A percentile compares a stretch with the other conserved stretches of the same genome.
These are phyloP conservation scores for Dromaius novaehollandiae DNA, from an alignment of 2,113 vertebrate species.

Conservation along the genomic window DNA sequence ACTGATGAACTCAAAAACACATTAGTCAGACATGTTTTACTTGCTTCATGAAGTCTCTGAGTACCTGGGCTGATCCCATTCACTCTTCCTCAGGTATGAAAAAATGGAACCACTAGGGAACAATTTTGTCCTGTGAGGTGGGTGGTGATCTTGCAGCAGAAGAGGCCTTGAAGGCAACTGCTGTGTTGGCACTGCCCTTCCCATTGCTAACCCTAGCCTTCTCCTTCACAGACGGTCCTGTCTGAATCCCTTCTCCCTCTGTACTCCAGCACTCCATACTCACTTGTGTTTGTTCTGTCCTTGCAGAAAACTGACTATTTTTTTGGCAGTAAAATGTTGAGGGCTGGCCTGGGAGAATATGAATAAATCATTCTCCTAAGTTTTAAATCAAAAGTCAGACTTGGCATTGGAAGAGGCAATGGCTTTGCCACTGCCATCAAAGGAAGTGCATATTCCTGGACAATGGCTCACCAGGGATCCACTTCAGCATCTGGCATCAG, in stretches of 20 bases:
- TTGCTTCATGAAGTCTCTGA: neutral
- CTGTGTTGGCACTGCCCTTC: neutral
- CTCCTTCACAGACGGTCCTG: neutral
- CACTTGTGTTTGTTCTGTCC: neutral
- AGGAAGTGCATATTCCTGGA: neutral
- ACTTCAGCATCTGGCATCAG: neutral
- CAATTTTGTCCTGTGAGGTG: neutral
- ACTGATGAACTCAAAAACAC: neutral
- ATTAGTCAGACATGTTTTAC: neutral
- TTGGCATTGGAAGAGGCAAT: neutral
- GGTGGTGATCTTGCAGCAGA: neutral
- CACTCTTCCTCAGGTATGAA: neutral
- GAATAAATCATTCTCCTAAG: neutral
- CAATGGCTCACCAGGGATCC: neutral
- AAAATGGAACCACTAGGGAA: neutral
- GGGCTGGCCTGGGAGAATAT: neutral
- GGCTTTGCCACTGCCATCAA: neutral
- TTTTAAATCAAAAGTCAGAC: neutral
- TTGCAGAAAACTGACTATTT: neutral
- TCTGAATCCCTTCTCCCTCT: neutral
- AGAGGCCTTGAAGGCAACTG: neutral
- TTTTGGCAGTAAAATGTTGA: neutral
- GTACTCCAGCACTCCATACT: neutral
- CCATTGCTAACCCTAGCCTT: neutral
- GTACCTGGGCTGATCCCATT: neutral